Percentiles rank a stretch among this genome's conserved stretches.
Evolutionary conservation across 1,140 invertebrate genomes (phyloP).

Genomic region (Contarinia nasturtii): DNA sequence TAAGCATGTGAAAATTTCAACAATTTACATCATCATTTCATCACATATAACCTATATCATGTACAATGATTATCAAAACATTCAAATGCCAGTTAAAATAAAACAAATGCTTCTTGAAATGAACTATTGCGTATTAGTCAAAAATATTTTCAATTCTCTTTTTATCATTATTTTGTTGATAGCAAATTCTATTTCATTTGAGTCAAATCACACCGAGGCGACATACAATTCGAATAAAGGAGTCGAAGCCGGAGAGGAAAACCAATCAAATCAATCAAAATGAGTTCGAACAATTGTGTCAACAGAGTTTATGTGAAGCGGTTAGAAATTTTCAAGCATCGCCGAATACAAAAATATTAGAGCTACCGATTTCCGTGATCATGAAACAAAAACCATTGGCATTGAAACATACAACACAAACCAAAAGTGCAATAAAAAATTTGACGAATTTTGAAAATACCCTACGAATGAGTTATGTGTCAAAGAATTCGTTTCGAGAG

Average conservation of each 20-base stretch:
- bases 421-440: not conserved
- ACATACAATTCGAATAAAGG: not conserved
- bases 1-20: not conserved
- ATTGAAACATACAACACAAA: not conserved
- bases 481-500: not conserved
- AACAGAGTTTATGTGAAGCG: not conserved
- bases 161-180: not conserved
- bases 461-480: not conserved
- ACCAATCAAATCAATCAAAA: not conserved
- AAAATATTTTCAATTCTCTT: not conserved
- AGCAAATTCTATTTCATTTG: conserved; percentile 1
- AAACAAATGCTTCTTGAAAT: not conserved
- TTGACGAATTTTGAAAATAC: not conserved
- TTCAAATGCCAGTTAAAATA: not conserved
- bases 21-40: not conserved
- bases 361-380: not conserved
- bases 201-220: not conserved
- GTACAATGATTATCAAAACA: not conserved
- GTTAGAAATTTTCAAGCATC: not conserved
- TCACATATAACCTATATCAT: not conserved
- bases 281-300: not conserved
- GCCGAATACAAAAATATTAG: not conserved
- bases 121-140: not conserved
- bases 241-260: not conserved
- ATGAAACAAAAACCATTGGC: not conserved